A percentile compares a stretch with the other conserved stretches of the same genome.
These are phyloP conservation scores for Drepana falcataria DNA, from an alignment of 2,888 invertebrate genomes.

Conservation along the genomic window DNA sequence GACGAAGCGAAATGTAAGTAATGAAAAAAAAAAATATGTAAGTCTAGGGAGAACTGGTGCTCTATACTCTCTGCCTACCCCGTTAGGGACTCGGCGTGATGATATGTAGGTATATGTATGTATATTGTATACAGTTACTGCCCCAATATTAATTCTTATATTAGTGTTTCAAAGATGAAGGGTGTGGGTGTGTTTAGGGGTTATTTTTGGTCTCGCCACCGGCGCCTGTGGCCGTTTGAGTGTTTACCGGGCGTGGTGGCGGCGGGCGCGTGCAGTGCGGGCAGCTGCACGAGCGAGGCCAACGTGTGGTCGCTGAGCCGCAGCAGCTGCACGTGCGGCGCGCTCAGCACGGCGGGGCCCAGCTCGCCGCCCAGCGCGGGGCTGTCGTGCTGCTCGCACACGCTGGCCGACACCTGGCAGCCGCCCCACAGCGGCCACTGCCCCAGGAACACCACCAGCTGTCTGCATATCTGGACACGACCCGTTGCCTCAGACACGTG, in stretches of 20 bases:
- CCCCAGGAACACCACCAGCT: conserved; percentile 93
- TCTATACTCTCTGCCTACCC: no score
- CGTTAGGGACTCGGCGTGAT: no score
- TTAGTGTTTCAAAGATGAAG: not conserved
- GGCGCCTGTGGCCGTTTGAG: not conserved
- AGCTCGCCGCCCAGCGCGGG: conserved; percentile 85
- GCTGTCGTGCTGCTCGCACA: conserved; percentile 93
- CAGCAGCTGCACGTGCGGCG: conserved; percentile 91
- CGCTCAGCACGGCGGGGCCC: conserved; percentile 87
- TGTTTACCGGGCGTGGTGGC: conserved; percentile 41
- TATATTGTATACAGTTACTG: no score
- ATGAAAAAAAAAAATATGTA: no score
- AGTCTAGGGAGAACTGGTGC: no score
- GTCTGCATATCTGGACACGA: conserved; percentile 83
- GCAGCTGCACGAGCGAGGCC: conserved; percentile 93
- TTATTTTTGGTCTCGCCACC: not conserved
- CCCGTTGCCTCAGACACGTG: not conserved
- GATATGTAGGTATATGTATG: no score
- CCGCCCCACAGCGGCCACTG: conserved; percentile 97
- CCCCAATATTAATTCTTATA: no score
- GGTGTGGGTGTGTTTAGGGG: not conserved
- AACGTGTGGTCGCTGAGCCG: conserved; percentile 90
- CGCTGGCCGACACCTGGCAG: conserved; percentile 91
- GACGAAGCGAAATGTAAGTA: no score
- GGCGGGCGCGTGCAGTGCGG: conserved; percentile 87